Conservation (phyloP, 1,140 invertebrate species). For the Caenorhabditis briggsae region DNA sequence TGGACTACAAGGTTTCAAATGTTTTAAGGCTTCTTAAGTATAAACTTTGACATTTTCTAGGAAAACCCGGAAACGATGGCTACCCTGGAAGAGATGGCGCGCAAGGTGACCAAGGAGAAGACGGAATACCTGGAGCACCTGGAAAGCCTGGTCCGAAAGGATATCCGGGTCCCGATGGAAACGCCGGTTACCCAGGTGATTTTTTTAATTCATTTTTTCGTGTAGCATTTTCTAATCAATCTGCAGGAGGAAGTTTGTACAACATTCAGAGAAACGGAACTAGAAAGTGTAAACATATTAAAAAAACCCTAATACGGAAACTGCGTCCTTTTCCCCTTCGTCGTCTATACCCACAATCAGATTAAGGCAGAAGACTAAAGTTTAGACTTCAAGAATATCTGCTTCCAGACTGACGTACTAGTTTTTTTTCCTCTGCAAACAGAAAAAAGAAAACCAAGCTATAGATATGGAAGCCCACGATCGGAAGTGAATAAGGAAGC, state of each 20-base stretch:
- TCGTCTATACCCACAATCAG: neutral
- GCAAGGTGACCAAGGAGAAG: slow-evolving; percentile 21
- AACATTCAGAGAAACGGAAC: neutral
- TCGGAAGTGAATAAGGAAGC: slow-evolving; percentile 30
- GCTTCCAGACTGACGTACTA: neutral
- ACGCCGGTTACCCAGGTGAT: slow-evolving; percentile 13
- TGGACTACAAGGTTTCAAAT: neutral
- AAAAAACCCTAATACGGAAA: neutral
- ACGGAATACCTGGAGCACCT: slow-evolving; percentile 33
- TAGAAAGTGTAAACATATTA: slow-evolving; percentile 28
- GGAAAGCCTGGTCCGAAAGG: slow-evolving; percentile 19
- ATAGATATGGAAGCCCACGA: neutral
- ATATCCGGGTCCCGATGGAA: slow-evolving; percentile 33
- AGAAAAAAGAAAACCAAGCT: neutral
- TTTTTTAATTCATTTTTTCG: no score
- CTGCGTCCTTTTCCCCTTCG: neutral
- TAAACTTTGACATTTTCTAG: neutral
- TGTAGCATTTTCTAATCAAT: no score
- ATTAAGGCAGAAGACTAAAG: neutral
- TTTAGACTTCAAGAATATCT: slow-evolving; percentile 28
- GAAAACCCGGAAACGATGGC: slow-evolving; percentile 13
- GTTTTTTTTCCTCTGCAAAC: neutral
- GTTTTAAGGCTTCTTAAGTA: neutral
- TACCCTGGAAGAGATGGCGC: slow-evolving; percentile 19
- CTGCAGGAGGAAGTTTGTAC: no score